Percentiles rank a stretch among this genome's conserved stretches.
Conservation (phyloP, 2,888 invertebrate genomes). For the Drosophila multiciliata region DNA sequence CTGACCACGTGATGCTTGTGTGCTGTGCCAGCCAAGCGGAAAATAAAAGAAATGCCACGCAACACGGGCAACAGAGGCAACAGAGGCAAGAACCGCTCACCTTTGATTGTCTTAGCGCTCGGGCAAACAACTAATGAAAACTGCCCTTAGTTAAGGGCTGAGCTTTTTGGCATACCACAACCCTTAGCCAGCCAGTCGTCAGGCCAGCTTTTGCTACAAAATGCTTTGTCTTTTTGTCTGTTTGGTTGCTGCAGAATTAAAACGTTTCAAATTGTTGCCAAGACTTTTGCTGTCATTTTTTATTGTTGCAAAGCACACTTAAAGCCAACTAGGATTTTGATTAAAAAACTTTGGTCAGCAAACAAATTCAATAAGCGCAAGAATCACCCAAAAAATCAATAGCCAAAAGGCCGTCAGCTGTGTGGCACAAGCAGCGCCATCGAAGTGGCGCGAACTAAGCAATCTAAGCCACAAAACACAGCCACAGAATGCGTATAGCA, state of each 20-base stretch:
- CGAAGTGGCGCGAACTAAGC: slow-evolving; percentile 65
- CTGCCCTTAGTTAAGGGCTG: slow-evolving; percentile 38
- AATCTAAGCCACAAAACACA: slow-evolving; percentile 78
- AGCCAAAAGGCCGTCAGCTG: slow-evolving; percentile 69
- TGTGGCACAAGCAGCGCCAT: slow-evolving; percentile 34
- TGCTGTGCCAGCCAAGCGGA: slow-evolving; percentile 56
- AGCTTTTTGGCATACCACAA: slow-evolving; percentile 4
- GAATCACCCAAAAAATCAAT: slow-evolving; percentile 51
- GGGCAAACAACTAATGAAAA: slow-evolving; percentile 70
- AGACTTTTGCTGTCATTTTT: slow-evolving; percentile 53
- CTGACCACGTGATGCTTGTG: slow-evolving; percentile 63
- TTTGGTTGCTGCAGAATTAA: slow-evolving; percentile 47
- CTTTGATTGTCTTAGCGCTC: slow-evolving; percentile 78
- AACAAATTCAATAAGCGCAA: slow-evolving; percentile 73
- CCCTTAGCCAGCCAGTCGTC: slow-evolving; percentile 1
- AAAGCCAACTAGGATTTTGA: slow-evolving; percentile 72
- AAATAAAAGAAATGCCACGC: slow-evolving; percentile 70
- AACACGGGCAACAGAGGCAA: slow-evolving; percentile 16
- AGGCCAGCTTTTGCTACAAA: slow-evolving; percentile 44
- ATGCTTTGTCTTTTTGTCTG: slow-evolving; percentile 47
- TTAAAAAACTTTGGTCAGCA: slow-evolving; percentile 68
- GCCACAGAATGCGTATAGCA: slow-evolving; percentile 63
- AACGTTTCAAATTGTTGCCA: slow-evolving; percentile 61
- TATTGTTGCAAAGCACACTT: slow-evolving; percentile 41
- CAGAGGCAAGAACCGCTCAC: slow-evolving; percentile 51